Base-by-base conservation (phyloP, 2,888 invertebrate species). In the Oscheius sp. region DNA sequence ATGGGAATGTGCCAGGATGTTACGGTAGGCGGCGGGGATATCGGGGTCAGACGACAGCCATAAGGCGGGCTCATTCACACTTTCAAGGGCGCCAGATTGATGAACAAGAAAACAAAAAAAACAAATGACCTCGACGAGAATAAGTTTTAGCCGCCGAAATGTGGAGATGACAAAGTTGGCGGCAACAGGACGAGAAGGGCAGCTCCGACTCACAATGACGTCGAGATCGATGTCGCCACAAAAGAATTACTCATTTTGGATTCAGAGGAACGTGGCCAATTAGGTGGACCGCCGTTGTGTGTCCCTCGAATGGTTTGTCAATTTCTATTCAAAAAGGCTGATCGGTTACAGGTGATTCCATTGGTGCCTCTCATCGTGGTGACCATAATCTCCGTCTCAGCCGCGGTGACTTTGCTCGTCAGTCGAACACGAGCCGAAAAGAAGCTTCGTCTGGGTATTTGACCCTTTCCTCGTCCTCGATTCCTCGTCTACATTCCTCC, bases 1-100 rank as follows among this genome's bases (percentile, higher is more conserved):
- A 85, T 87, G 86, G 86, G 85, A 64, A 81, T 86, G 79, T 88
- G 88, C 69, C 79, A 81, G 43, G 87, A 84, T 18, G 81, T 88
- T 16, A 87, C 88, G 73, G 87, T 87, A 70, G 77, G 77, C 61
- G n/a, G n/a, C n/a, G n/a, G n/a, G n/a, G n/a, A n/a, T n/a, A 29
- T 35, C 6, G 83, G 84, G 85, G 84, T 16, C 85, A 84, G 80
- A 77, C 43, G 73, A 64, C 41, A 73, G 69, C 27, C 58, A 53
- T 13, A 58, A 69, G 23, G 70, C 69, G 59, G 29, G 66, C 35
- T 68, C 63, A 45, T n/a, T 63, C 45, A 21, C 46, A 63, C 21
- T 25, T n/a, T 46, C 49, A 49, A 66, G 66, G 49, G 66, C 66
- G 66, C 52, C 21, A 52, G 52, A 52, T 52, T 61, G 61, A 61